Evolutionary conservation across 2,797 vertebrate species (phyloP).

Genomic region (Bovichtus variegatus): DNA sequence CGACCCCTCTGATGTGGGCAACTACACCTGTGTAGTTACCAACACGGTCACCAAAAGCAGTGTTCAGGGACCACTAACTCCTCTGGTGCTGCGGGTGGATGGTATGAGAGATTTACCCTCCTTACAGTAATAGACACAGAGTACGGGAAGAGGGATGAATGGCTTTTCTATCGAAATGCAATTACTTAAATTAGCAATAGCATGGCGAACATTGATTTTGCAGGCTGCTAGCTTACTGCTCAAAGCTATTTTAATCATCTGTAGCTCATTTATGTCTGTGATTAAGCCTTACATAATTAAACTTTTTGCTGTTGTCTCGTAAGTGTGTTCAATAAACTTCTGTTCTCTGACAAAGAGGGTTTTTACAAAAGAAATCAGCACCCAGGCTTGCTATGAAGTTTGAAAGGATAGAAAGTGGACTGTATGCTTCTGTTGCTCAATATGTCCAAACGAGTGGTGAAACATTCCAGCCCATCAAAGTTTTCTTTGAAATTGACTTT

Average conservation of each 20-base stretch:
- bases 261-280: conserved; percentile 1
- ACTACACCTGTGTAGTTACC: conserved; percentile 96
- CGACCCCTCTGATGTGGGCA: conserved; percentile 92
- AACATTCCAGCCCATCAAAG: conserved; percentile 5
- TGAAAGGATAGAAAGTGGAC: conserved; percentile 13
- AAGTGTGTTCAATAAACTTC: not conserved
- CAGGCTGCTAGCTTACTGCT: not conserved
- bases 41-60: conserved; percentile 91
- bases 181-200: conserved; percentile 20
- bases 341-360: not conserved
- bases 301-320: conserved; percentile 8
- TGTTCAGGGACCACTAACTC: conserved; percentile 93
- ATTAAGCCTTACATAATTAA: conserved; percentile 20
- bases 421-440: conserved; percentile 6
- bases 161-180: not conserved
- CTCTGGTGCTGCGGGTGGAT: conserved; percentile 90
- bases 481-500: conserved; percentile 27
- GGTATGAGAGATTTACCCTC: conserved; percentile 78
- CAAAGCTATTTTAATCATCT: conserved; percentile 9
- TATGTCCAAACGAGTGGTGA: not conserved
- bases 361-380: not conserved
- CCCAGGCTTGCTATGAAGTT: not conserved
- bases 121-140: not conserved
- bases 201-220: conserved; percentile 2
- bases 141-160: not conserved